phyloP scores from a whole-genome alignment of 2,797 vertebrate species.

The Caiman crocodilus region DNA sequence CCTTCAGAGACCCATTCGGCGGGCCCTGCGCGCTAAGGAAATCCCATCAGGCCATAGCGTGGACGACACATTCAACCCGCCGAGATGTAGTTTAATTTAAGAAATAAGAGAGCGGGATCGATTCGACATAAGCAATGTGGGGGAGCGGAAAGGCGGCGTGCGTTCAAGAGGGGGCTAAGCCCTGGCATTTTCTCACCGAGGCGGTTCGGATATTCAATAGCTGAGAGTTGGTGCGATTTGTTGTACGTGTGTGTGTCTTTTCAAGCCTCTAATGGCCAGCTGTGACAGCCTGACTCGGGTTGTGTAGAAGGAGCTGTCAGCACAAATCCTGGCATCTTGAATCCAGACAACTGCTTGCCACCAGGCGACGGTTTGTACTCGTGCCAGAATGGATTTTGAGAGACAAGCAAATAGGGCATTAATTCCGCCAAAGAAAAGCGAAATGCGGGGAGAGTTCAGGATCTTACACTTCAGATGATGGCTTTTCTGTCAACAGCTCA shows the following conservation, averaged over 20 bases:
- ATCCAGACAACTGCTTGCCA: conserved; percentile 81
- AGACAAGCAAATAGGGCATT: conserved; percentile 79
- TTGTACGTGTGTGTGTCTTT: conserved; percentile 55
- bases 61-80: neutral
- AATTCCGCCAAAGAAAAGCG: conserved; percentile 74
- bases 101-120: conserved; percentile 22
- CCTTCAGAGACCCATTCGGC: neutral
- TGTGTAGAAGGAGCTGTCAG: conserved; percentile 82
- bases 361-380: conserved; percentile 75
- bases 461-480: conserved; percentile 71
- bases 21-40: neutral
- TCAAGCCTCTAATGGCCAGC: conserved; percentile 77
- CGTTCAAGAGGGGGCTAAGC: conserved; percentile 24
- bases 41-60: neutral
- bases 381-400: conserved; percentile 82
- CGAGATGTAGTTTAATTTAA: neutral
- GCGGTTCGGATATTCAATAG: conserved; percentile 41
- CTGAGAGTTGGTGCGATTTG: conserved; percentile 49
- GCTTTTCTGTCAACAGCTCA: conserved; percentile 80
- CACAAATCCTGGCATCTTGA: conserved; percentile 80
- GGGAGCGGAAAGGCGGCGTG: neutral
- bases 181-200: conserved; percentile 26
- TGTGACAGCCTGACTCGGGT: conserved; percentile 77
- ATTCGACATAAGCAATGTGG: conserved; percentile 41
- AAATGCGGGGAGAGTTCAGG: conserved; percentile 66